A percentile compares a stretch with the other conserved stretches of the same genome.
These are phyloP conservation scores for Chrysolina haemoptera DNA, from an alignment of 2,888 invertebrate species.

Conservation along the genomic window DNA sequence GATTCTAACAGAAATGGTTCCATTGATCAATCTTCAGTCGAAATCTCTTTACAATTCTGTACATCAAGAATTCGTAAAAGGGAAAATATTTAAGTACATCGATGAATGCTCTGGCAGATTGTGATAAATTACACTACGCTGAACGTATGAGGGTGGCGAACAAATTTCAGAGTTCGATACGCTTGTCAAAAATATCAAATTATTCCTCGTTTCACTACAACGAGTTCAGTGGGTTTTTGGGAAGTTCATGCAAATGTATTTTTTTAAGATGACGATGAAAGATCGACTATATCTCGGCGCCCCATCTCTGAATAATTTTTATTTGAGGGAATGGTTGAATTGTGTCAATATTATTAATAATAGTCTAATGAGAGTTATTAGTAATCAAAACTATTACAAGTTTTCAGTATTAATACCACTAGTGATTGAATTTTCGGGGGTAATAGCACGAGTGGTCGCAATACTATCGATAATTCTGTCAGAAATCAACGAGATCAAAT, in stretches of 20 bases:
- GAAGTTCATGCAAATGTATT: neutral
- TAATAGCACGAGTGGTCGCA: too few species aligned
- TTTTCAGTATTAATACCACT: too few species aligned
- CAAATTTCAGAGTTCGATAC: constrained; percentile 6
- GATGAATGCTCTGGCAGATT: constrained; percentile 1
- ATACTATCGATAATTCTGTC: too few species aligned
- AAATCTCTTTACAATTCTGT: neutral
- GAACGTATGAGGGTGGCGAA: neutral
- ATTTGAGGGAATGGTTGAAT: neutral
- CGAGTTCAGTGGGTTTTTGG: neutral
- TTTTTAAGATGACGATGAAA: neutral
- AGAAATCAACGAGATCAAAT: too few species aligned
- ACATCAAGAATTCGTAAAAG: neutral
- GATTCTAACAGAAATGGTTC: too few species aligned
- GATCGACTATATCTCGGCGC: neutral
- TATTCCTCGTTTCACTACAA: neutral
- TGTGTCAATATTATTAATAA: too few species aligned
- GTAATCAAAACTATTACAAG: too few species aligned
- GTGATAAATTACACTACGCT: neutral
- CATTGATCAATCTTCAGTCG: too few species aligned
- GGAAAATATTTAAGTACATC: neutral
- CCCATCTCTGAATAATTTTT: neutral
- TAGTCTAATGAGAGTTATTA: too few species aligned
- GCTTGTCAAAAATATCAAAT: constrained; percentile 15
- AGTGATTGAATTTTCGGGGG: too few species aligned